Base-by-base conservation (phyloP, 2,113 vertebrate genomes). In the Corvus moneduloides region DNA sequence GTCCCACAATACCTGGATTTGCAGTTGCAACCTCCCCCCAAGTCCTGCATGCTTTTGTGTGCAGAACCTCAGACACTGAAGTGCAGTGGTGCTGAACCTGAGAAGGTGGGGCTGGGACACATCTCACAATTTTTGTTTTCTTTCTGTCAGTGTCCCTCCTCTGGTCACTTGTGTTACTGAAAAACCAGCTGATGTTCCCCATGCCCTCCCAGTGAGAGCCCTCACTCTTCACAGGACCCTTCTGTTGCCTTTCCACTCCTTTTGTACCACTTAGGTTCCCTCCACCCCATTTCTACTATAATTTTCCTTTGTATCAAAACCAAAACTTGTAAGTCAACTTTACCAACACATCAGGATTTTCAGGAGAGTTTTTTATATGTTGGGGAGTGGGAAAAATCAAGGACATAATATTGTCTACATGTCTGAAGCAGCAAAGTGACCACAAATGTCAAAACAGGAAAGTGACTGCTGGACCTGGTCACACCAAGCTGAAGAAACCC, bases 371-470 rank as follows among this genome's bases (percentile, higher is more conserved):
- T 81, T 59, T 84, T 28, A 14, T 35, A 51, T 5, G 13, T 7
- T 28, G 14, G 30, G 43, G 26, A 91, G 66, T 9, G 18, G 48
- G 37, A 90, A 59, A 74, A 62, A 67, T 64, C 71, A 95, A 93
- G 77, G 81, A 90, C 69, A 76, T n/a, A 11, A 81, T 33, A 76
- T 16, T 79, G 48, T 41, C 94, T 58, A 26, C 44, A 51, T 19
- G 14, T 71, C 61, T 62, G 12, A 92, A 94, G 51, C 56, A 89
- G 49, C 61, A 91, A 89, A 94, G 77, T 69, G 66, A 77, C 52
- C 73, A 64, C 24, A 64, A 32, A 72, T 84, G 79, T 96, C 95
- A 96, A 93, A 94, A 95, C 83, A 97, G 97, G 89, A 95, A 95
- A 94, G 68, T 1, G 0, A 58, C 75, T 61, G 69, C 74, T 39